Conservation (phyloP, 2,888 invertebrate genomes). For the Drosophila barbarae region DNA sequence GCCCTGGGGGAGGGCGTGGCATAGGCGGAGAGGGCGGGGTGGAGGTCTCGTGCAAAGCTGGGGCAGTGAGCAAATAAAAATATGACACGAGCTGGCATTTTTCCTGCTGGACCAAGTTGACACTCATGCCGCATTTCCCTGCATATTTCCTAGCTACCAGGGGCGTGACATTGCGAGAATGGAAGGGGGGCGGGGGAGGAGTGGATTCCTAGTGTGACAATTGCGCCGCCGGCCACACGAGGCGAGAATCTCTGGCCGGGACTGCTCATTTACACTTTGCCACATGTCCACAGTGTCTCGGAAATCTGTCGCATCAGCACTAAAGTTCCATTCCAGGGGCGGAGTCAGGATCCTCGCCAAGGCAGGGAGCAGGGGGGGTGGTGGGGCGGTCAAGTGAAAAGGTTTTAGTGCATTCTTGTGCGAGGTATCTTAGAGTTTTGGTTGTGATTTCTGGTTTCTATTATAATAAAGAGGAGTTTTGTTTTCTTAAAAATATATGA, state of each 20-base stretch:
- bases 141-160: conserved; percentile 5
- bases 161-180: conserved; percentile 11
- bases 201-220: conserved; percentile 59
- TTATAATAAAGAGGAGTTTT: too few relatives aligned
- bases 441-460: too few relatives aligned
- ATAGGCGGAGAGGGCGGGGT: not conserved
- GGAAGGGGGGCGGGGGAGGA: not conserved
- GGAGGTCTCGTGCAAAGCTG: not conserved
- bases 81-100: conserved; percentile 50
- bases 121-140: conserved; percentile 41
- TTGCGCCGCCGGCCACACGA: conserved; percentile 60
- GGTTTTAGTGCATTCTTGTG: conserved; percentile 13
- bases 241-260: conserved; percentile 52
- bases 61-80: conserved; percentile 55
- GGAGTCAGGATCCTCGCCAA: not conserved
- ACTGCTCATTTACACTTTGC: conserved; percentile 73
- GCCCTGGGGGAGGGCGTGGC: conserved; percentile 2
- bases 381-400: conserved; percentile 1
- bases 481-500: too few relatives aligned
- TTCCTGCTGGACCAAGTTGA: conserved; percentile 24
- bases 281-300: conserved; percentile 51
- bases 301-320: conserved; percentile 70
- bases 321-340: conserved; percentile 41
- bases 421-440: too few relatives aligned
- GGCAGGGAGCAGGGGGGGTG: not conserved